Percentiles rank a stretch among this genome's conserved stretches.
These are phyloP conservation scores for Petrophora chlorosata DNA, from an alignment of 2,888 invertebrate genomes.

Conservation along the genomic window DNA sequence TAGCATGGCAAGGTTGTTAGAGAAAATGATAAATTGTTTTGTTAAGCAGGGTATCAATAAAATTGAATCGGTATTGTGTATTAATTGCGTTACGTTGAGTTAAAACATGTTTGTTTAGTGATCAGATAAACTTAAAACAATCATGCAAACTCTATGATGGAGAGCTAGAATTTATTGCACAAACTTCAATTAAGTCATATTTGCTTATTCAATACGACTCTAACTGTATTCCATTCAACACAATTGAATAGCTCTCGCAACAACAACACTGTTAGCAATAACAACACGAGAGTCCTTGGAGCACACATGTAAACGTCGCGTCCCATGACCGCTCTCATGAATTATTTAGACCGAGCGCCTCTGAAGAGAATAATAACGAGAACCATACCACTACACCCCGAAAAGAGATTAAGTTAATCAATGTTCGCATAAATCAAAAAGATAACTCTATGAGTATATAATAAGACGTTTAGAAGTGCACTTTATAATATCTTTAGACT, in stretches of 20 bases:
- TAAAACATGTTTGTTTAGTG: no score
- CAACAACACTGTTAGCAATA: constrained; percentile 2
- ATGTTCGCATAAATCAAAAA: no score
- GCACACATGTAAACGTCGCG: constrained; percentile 26
- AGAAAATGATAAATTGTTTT: no score
- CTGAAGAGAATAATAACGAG: constrained; percentile 20
- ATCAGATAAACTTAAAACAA: no score
- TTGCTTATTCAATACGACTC: constrained; percentile 5
- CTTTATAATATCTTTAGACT: no score
- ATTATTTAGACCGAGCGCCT: constrained; percentile 27
- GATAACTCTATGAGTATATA: no score
- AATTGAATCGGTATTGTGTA: no score
- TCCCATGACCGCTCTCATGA: constrained; percentile 28
- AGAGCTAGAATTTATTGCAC: background rate
- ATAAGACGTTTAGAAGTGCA: no score
- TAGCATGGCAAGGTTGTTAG: no score
- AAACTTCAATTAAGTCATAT: constrained; percentile 14
- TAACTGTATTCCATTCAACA: constrained; percentile 1
- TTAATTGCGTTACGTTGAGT: no score
- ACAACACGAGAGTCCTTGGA: constrained; percentile 22
- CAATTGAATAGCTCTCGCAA: constrained; percentile 4
- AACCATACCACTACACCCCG: constrained; percentile 16
- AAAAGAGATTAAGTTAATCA: constrained; percentile 20
- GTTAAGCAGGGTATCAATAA: no score
- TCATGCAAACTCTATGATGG: no score